Percentiles rank a stretch among this genome's conserved stretches.
Evolutionary conservation across 2,797 vertebrate genomes (phyloP).

Genomic region (Podarcis siculus): DNA sequence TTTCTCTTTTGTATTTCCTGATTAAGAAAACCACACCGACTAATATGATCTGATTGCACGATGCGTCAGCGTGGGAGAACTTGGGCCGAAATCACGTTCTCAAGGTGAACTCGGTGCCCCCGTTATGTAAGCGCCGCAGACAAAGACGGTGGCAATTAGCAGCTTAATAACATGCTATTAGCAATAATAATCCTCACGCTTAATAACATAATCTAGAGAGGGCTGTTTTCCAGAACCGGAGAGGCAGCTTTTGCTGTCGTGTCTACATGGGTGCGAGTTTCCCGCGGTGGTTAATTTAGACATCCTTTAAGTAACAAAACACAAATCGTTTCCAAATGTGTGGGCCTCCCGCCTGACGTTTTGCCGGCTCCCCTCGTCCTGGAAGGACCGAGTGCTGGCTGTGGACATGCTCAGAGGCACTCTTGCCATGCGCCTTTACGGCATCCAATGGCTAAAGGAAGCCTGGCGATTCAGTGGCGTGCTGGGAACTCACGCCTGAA

Average conservation of each 20-base stretch:
- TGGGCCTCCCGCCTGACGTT: neutral
- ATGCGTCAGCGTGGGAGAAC: neutral
- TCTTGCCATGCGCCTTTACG: no score
- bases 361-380: neutral
- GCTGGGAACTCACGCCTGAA: no score
- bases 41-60: neutral
- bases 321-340: neutral
- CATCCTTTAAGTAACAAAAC: neutral
- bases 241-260: neutral
- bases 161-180: neutral
- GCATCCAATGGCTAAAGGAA: no score
- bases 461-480: neutral
- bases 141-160: neutral
- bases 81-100: neutral
- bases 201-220: neutral
- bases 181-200: neutral
- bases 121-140: neutral
- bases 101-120: conserved; percentile 4
- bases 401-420: neutral
- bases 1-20: neutral
- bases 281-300: neutral
- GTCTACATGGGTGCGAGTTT: no score
- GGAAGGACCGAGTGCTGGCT: neutral
- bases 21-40: neutral
- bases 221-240: neutral